Evolutionary conservation across 2,113 vertebrate genomes (phyloP).

Genomic region (Antennarius striatus): DNA sequence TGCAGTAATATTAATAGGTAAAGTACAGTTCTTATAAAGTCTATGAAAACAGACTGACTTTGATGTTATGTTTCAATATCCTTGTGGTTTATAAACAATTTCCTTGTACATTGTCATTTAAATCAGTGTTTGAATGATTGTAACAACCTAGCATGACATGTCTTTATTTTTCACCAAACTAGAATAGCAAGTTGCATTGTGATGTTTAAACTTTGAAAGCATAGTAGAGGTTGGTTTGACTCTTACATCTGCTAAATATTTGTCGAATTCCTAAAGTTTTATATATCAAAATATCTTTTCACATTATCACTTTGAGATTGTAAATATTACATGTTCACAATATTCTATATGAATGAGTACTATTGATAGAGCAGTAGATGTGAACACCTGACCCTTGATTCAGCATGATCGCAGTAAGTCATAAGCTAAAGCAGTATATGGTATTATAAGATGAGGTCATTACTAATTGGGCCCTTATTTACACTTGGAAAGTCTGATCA

Average conservation of each 20-base stretch:
- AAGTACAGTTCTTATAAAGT: conserved; percentile 40
- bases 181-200: conserved; percentile 75
- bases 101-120: conserved; percentile 86
- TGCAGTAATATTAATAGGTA: conserved; percentile 45
- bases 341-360: conserved; percentile 79
- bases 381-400: conserved; percentile 82
- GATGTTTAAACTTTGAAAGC: conserved; percentile 71
- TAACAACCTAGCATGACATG: conserved; percentile 78
- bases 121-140: conserved; percentile 73
- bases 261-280: conserved; percentile 79
- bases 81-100: conserved; percentile 65
- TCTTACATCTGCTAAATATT: conserved; percentile 78
- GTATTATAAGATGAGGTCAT: conserved; percentile 53
- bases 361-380: conserved; percentile 83
- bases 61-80: conserved; percentile 58
- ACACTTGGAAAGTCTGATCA: conserved; percentile 37
- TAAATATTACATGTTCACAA: conserved; percentile 91
- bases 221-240: conserved; percentile 72
- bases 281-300: conserved; percentile 81
- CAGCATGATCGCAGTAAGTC: conserved; percentile 62
- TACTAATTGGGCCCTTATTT: conserved; percentile 52
- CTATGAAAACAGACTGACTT: conserved; percentile 64
- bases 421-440: conserved; percentile 64
- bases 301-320: conserved; percentile 88
- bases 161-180: conserved; percentile 69